Conservation (phyloP, 2,113 vertebrate species). For the Labeo catla region DNA sequence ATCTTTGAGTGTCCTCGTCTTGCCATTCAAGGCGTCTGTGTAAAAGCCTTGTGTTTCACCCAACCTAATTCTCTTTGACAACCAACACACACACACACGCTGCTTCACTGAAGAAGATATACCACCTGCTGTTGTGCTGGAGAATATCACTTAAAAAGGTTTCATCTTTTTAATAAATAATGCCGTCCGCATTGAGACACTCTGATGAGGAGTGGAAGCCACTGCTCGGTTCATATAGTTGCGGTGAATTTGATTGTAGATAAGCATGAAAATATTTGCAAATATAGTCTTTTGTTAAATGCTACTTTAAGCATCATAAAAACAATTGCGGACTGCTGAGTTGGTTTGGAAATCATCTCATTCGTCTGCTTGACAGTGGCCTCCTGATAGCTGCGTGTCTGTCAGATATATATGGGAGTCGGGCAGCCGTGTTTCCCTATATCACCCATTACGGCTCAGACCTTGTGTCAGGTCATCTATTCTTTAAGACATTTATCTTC, state of each 20-base stretch:
- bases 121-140: slow-evolving; percentile 82
- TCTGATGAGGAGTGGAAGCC: slow-evolving; percentile 7
- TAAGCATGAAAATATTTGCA: background rate
- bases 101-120: slow-evolving; percentile 70
- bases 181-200: slow-evolving; percentile 57
- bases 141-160: slow-evolving; percentile 90
- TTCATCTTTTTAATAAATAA: slow-evolving; percentile 94
- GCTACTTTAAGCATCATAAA: background rate
- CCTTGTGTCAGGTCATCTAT: slow-evolving; percentile 97
- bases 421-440: slow-evolving; percentile 95
- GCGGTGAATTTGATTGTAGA: slow-evolving; percentile 19
- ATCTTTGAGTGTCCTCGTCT: slow-evolving; percentile 80
- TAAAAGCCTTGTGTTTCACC: slow-evolving; percentile 80
- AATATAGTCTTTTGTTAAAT: background rate
- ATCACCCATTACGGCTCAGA: slow-evolving; percentile 97
- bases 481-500: slow-evolving; percentile 95
- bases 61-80: slow-evolving; percentile 89
- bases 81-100: slow-evolving; percentile 83
- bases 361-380: slow-evolving; percentile 39
- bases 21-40: slow-evolving; percentile 75
- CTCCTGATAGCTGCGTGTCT: slow-evolving; percentile 65
- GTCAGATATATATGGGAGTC: slow-evolving; percentile 93
- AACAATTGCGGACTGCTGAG: background rate
- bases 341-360: slow-evolving; percentile 38
- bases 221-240: background rate